A percentile compares a stretch with the other conserved stretches of the same genome.
phyloP scores from a whole-genome alignment of 2,888 invertebrate species.

The Campopleginae sp. region DNA sequence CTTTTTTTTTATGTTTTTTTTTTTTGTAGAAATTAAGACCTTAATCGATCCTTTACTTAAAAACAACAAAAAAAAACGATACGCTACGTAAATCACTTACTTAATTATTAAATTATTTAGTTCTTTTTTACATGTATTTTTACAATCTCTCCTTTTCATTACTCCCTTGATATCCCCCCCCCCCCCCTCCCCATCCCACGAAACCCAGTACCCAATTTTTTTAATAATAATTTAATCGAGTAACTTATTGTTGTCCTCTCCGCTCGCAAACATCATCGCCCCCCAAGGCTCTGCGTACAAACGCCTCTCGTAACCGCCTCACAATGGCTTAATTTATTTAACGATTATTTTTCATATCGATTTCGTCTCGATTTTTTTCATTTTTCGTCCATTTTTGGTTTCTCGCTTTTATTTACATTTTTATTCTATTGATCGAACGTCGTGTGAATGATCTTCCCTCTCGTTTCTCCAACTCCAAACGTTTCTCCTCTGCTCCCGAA shows the following conservation, averaged over 20 bases:
- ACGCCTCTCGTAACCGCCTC: constrained; percentile 72
- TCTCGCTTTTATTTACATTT: constrained; percentile 27
- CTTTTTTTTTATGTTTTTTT: constrained; percentile 33
- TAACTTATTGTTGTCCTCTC: constrained; percentile 69
- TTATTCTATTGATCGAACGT: constrained; percentile 48
- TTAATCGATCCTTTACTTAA: constrained; percentile 72
- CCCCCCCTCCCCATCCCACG: constrained; percentile 35
- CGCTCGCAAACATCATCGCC: constrained; percentile 77
- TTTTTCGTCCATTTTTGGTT: constrained; percentile 52
- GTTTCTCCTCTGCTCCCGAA: constrained; percentile 8
- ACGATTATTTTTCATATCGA: constrained; percentile 74
- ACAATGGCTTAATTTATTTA: constrained; percentile 80
- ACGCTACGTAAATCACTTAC: constrained; percentile 81
- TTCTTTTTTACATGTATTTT: constrained; percentile 80
- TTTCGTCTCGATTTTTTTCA: constrained; percentile 66
- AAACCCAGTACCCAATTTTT: constrained; percentile 54
- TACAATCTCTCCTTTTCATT: constrained; percentile 69
- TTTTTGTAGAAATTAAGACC: constrained; percentile 78
- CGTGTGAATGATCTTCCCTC: constrained; percentile 62
- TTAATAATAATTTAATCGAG: constrained; percentile 67
- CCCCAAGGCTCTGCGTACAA: constrained; percentile 73
- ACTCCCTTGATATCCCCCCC: not conserved
- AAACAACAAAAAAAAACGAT: constrained; percentile 65
- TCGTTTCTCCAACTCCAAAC: not conserved
- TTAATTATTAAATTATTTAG: constrained; percentile 83